A percentile compares a stretch with the other conserved stretches of the same genome.
Evolutionary conservation across 1,140 invertebrate species (phyloP).

Genomic region (Centruroides sculpturatus): DNA sequence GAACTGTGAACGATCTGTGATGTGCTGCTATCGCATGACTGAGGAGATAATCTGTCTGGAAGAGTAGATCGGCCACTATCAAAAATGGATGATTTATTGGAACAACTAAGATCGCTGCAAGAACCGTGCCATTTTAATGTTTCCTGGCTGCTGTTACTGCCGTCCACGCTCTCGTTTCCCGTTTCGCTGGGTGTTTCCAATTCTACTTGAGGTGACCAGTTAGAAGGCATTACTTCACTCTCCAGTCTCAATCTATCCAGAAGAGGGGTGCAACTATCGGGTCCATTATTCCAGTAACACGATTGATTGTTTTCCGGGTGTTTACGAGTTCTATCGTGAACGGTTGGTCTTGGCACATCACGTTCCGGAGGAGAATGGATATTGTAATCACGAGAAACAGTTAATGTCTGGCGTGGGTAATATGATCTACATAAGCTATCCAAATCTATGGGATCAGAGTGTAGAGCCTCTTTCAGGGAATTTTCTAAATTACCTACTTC

Average conservation of each 20-base stretch:
- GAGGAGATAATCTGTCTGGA: constrained; percentile 15
- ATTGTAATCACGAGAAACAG: constrained; percentile 40
- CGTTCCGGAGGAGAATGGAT: constrained; percentile 59
- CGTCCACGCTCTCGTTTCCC: constrained; percentile 37
- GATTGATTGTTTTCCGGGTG: constrained; percentile 1
- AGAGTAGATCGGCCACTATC: constrained; percentile 18
- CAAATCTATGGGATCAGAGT: no score
- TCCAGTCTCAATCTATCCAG: constrained; percentile 11
- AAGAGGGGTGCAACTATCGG: constrained; percentile 6
- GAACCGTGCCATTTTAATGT: constrained; percentile 61
- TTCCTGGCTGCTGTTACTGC: constrained; percentile 20
- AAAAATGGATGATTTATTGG: constrained; percentile 16
- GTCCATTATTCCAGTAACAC: background rate
- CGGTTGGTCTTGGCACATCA: constrained; percentile 28
- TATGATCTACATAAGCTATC: no score
- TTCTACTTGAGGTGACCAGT: constrained; percentile 24
- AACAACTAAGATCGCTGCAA: constrained; percentile 49
- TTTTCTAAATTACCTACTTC: no score
- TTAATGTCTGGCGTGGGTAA: no score
- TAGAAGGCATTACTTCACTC: no score
- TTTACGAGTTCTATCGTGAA: background rate
- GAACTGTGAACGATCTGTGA: constrained; percentile 54
- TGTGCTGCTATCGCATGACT: constrained; percentile 35
- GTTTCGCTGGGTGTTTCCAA: constrained; percentile 8
- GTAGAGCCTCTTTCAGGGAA: no score